These are phyloP conservation scores for Halcyon senegalensis DNA, from an alignment of 2,113 vertebrate species.

Conservation along the genomic window DNA sequence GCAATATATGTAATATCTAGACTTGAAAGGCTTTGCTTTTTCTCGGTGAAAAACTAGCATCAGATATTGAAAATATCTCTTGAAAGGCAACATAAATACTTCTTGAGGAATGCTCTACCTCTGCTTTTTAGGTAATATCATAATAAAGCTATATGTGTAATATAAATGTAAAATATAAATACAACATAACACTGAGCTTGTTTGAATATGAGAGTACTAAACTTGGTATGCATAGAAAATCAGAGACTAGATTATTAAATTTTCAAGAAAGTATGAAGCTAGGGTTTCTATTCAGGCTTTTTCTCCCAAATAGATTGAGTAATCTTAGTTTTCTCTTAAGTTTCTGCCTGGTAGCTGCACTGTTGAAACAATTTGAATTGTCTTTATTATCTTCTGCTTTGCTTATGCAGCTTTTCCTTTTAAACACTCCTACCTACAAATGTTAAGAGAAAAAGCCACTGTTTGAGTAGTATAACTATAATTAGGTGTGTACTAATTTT, in stretches of 20 bases:
- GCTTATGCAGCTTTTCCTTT: background rate
- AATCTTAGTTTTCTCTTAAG: background rate
- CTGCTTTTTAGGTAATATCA: background rate
- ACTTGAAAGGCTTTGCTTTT: background rate
- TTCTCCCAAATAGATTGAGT: background rate
- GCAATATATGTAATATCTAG: no score
- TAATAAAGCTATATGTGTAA: background rate
- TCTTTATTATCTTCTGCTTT: background rate
- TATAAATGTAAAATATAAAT: background rate
- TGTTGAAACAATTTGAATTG: background rate
- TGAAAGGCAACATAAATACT: background rate
- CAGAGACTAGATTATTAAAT: background rate
- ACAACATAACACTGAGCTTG: background rate
- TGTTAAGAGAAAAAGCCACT: background rate
- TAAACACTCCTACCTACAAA: fast-evolving
- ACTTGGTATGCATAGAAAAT: background rate
- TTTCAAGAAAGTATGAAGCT: background rate
- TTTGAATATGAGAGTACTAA: background rate
- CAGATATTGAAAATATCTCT: background rate
- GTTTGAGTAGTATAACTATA: background rate
- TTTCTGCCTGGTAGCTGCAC: background rate
- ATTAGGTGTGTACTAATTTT: background rate
- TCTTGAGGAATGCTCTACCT: background rate
- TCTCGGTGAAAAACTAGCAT: background rate
- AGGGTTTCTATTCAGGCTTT: background rate